Conservation (phyloP, 2,888 invertebrate species). For the Ariolimax columbianus region DNA sequence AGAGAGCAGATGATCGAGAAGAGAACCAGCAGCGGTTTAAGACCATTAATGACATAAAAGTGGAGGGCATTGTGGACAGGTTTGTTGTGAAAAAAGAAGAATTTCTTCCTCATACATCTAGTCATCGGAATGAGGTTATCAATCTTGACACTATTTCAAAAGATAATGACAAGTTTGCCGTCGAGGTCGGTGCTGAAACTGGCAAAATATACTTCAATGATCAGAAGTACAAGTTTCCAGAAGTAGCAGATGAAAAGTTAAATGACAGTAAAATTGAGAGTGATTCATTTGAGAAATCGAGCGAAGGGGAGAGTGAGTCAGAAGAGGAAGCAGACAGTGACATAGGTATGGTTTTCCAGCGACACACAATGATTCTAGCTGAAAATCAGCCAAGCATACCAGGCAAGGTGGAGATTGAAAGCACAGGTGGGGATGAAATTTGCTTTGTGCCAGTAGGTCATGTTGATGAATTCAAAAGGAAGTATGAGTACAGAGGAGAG, state of each 20-base stretch:
- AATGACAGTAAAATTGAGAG: conserved; percentile 42
- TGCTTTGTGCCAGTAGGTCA: conserved; percentile 48
- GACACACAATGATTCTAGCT: not conserved
- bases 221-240: conserved; percentile 30
- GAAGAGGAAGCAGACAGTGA: conserved; percentile 35
- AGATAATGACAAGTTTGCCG: conserved; percentile 37
- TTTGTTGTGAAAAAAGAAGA: conserved; percentile 43
- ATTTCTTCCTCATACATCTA: conserved; percentile 6
- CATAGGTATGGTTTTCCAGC: not conserved
- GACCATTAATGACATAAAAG: conserved; percentile 27
- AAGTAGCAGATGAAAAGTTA: conserved; percentile 18
- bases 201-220: conserved; percentile 16
- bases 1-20: conserved; percentile 56
- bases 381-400: not conserved
- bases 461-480: conserved; percentile 46
- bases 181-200: not conserved
- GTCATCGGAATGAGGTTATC: conserved; percentile 27
- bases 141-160: conserved; percentile 16
- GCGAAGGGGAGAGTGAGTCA: conserved; percentile 42
- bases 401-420: conserved; percentile 32
- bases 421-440: conserved; percentile 24
- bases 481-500: conserved; percentile 36
- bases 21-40: conserved; percentile 36
- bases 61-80: conserved; percentile 14
- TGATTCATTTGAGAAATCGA: conserved; percentile 44